These are phyloP conservation scores for Thelaira solivaga DNA, from an alignment of 2,888 invertebrate genomes.

Conservation along the genomic window DNA sequence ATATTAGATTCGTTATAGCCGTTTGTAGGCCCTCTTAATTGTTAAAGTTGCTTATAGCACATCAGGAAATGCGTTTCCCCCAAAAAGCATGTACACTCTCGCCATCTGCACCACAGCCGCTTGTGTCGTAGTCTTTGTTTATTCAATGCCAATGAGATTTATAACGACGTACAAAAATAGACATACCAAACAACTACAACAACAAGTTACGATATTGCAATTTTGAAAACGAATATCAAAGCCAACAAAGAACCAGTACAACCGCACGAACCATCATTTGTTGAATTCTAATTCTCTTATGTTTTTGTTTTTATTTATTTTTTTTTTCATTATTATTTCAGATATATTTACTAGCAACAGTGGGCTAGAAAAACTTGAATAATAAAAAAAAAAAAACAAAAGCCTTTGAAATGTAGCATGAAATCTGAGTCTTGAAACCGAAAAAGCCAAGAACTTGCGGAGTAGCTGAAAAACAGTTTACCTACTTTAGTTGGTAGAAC, in stretches of 20 bases:
- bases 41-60: conserved; percentile 5
- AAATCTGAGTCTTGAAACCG: too few species aligned
- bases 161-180: conserved; percentile 44
- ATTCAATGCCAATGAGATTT: conserved; percentile 63
- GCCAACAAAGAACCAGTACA: conserved; percentile 25
- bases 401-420: too few species aligned
- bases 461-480: too few species aligned
- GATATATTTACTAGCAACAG: conserved; percentile 26
- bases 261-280: conserved; percentile 51
- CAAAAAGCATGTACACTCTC: conserved; percentile 32
- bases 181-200: conserved; percentile 30
- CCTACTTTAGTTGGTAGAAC: too few species aligned
- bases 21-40: too few species aligned
- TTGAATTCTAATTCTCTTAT: conserved; percentile 43
- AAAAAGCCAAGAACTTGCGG: too few species aligned
- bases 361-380: neutral
- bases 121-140: neutral
- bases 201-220: conserved; percentile 5
- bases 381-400: neutral
- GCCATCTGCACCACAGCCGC: neutral
- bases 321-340: neutral
- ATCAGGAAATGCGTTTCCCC: conserved; percentile 64
- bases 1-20: too few species aligned
- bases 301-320: too few species aligned
- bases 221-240: conserved; percentile 19